Evolutionary conservation across 2,113 vertebrate species (phyloP), one percentile per base, ranked within the genome.

Genomic region (Gymnocephalus cernua): DNA sequence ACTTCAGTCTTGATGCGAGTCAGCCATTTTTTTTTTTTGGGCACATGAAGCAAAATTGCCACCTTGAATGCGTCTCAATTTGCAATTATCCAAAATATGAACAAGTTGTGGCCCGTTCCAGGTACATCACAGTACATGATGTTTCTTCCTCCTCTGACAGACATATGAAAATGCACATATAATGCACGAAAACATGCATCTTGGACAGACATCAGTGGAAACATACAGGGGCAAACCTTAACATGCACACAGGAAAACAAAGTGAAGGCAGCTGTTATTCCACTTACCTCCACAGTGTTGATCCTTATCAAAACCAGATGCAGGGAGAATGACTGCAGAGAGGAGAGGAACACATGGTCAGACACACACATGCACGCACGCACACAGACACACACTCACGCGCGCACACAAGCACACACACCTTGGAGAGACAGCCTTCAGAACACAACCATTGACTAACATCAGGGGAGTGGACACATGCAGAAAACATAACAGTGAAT

Each of bases 241-340:
- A 35, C 88, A 63, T 74, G 76, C 85, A 77, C 64, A 61, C 51
- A 57, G 54, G 67, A 53, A 76, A 53, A 76, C 88, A 67, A 27
- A 75, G 70, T 4, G 58, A 21, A 84, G 81, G 82, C 70, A 84
- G 81, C 63, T 76, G 86, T 64, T 86, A 32, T 89, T 88, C 91
- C 84, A 93, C 95, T 95, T 96, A 99, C 98, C 97, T 95, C 95
- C 96, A 91, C 98, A 99, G 83, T 95, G 93, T 0, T 95, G 93
- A 90, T 95, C 95, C 91, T 98, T 97, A 75, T 99, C 97, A 77
- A 98, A 95, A 91, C 97, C 97, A 86, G 98, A 99, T 69, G 98
- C 98, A 76, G 98, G 96, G 84, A 99, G 96, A 92, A 99, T 98
- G 88, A 97, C 98, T 99, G 95, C 81, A 90, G 85, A 93, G 85